Evolutionary conservation across 1,140 invertebrate genomes (phyloP), one percentile per base, ranked within the genome.

Genomic region (Brachionus angularis): DNA sequence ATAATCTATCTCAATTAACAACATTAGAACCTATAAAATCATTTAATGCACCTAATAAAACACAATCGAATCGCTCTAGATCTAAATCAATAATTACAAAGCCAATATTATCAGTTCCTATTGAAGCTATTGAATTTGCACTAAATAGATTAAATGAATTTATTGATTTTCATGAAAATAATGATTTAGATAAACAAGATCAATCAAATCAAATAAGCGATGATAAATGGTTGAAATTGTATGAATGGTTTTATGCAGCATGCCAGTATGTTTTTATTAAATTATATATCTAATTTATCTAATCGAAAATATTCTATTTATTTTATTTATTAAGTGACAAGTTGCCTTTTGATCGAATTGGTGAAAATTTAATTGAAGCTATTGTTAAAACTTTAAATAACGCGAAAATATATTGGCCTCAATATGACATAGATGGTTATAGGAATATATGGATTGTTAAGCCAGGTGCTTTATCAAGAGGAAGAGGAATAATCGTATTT

Each of bases 401-500:
- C 89, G 73, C 77, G 84, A 75, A 80, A 80, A 47, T 86, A 85
- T 77, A 23, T 46, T 91, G 89, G 88, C 89, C 90, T 0, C 89
- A 93, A 77, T 85, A 88, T 61, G 85, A 88, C 1, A 78, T 80
- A 75, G 92, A 93, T 78, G 91, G 91, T 0, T 83, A 86, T 42
- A 85, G 87, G 69, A 94, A 95, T 79, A 86, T 94, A 61, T 96
- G 93, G 93, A 96, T 96, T 74, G 85, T 95, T 25, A 96, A 96
- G 79, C 93, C 93, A 0, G 91, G 91, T 12, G 92, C 92, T 58
- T 90, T 91, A 79, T 95, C 91, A 73, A 85, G 92, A 2, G 93
- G 93, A 0, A 84, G 90, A 75, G 93, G 92, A 46, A 95, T 96
- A 71, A 86, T 88, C 16, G 83, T 94, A 25, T 87, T 91, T 84